Percentiles rank a stretch among this genome's conserved stretches.
Conservation (phyloP, 2,113 vertebrate species). For the Tretioscincus oriximinensis region DNA sequence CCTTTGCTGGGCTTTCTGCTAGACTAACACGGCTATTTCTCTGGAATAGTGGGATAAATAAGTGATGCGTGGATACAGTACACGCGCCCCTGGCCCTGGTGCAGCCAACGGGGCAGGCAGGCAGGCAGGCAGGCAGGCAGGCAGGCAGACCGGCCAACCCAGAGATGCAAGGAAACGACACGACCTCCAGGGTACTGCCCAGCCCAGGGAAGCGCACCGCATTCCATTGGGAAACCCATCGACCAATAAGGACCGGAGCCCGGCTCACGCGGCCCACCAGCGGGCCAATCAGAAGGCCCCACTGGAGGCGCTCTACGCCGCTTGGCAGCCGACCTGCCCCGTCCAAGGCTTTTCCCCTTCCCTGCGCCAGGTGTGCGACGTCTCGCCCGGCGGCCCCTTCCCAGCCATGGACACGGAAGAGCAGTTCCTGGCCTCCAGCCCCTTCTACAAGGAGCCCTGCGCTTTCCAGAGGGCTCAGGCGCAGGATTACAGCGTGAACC, state of each 20-base stretch:
- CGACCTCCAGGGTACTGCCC: not conserved
- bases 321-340: conserved; percentile 55
- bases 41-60: no score
- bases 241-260: conserved; percentile 59
- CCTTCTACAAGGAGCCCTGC: conserved; percentile 92
- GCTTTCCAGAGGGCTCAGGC: conserved; percentile 83
- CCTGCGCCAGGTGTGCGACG: conserved; percentile 21
- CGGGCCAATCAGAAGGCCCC: conserved; percentile 67
- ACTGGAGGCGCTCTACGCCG: conserved; percentile 18
- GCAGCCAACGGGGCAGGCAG: no score
- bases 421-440: conserved; percentile 84
- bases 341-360: conserved; percentile 67
- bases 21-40: no score
- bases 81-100: no score
- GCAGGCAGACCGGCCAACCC: no score
- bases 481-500: conserved; percentile 85
- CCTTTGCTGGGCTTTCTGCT: no score
- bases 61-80: no score
- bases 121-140: no score
- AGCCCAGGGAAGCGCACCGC: conserved; percentile 10
- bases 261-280: conserved; percentile 69
- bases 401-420: conserved; percentile 91
- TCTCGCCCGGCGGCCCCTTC: conserved; percentile 33
- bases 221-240: conserved; percentile 46
- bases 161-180: not conserved